A percentile compares a stretch with the other conserved stretches of the same genome.
Conservation (phyloP, 2,797 vertebrate species). For the Echiichthys vipera region DNA sequence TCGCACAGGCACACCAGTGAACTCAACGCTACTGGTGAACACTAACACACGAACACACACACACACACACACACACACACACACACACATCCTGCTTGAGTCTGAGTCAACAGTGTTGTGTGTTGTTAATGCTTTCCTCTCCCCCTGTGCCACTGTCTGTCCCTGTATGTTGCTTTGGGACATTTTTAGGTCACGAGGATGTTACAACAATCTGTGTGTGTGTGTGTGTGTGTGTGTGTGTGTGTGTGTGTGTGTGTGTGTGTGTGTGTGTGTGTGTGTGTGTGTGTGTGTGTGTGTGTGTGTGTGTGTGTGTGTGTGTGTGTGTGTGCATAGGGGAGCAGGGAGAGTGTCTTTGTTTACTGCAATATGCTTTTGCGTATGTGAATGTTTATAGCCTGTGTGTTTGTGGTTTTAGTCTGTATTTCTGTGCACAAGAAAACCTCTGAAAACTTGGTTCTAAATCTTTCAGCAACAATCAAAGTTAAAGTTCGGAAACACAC, state of each 20-base stretch:
- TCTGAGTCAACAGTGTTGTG: conserved; percentile 6
- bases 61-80: conserved; percentile 16
- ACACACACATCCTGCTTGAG: conserved; percentile 22
- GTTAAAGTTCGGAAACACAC: background rate
- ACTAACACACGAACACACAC: conserved; percentile 12
- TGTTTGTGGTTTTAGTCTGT: background rate
- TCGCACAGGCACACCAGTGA: conserved; percentile 27
- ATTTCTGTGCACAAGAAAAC: background rate
- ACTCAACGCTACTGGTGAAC: conserved; percentile 34
- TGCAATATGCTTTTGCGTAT: conserved; percentile 19
- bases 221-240: background rate
- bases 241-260: background rate
- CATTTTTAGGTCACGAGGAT: conserved; percentile 71
- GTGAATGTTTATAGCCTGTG: background rate
- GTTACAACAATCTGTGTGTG: conserved; percentile 42
- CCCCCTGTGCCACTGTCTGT: conserved; percentile 57
- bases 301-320: background rate
- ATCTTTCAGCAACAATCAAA: background rate
- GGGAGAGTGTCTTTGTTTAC: conserved; percentile 10
- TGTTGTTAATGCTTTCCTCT: conserved; percentile 31
- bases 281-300: conserved; percentile 16
- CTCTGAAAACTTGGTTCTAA: background rate
- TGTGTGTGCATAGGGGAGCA: background rate
- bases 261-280: conserved; percentile 14
- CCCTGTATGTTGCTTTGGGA: conserved; percentile 58